Conservation (phyloP, 2,113 vertebrate genomes). For the Catharus bicknelli region DNA sequence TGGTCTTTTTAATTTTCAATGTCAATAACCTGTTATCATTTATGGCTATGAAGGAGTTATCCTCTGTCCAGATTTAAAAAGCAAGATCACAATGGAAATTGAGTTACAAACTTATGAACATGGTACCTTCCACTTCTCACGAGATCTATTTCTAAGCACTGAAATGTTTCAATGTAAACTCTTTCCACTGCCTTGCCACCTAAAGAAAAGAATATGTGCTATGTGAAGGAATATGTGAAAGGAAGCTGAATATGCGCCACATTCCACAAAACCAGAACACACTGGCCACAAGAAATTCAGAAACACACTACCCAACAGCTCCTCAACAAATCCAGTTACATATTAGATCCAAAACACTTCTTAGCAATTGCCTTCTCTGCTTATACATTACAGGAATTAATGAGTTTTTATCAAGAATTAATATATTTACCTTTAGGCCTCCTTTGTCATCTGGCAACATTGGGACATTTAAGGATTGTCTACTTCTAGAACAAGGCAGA, state of each 20-base stretch:
- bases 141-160: background rate
- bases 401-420: background rate
- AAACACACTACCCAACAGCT: background rate
- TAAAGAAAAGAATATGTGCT: background rate
- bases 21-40: background rate
- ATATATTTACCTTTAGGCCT: constrained; percentile 85
- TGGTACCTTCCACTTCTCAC: background rate
- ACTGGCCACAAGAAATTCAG: background rate
- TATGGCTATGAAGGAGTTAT: background rate
- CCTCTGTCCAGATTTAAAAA: background rate
- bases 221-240: background rate
- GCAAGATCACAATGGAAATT: background rate
- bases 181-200: background rate
- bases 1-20: background rate
- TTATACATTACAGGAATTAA: background rate
- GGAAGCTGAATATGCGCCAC: fast-evolving
- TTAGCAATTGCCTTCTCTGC: background rate
- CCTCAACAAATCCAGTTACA: background rate
- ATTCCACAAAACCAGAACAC: background rate
- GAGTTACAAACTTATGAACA: background rate
- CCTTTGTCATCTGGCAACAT: constrained; percentile 90
- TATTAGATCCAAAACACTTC: background rate
- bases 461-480: constrained; percentile 81
- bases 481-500: constrained; percentile 76
- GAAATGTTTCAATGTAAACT: background rate